Evolutionary conservation across 2,888 invertebrate genomes (phyloP).

Genomic region (Tipula confusa): DNA sequence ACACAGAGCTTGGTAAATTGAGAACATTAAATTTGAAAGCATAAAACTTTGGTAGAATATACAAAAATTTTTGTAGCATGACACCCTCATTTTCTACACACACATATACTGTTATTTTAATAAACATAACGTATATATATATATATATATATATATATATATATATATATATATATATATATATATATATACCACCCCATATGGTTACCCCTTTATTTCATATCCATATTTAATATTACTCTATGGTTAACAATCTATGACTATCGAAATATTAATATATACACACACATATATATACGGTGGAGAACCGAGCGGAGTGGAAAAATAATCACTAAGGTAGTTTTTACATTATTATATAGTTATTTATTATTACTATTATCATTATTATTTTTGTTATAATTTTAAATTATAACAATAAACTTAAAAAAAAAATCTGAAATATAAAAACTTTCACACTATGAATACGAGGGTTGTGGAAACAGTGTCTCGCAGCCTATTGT

Average conservation of each 20-base stretch:
- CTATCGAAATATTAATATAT: neutral
- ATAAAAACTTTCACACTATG: neutral
- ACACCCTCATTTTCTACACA: neutral
- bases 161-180: too few relatives aligned
- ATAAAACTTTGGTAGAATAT: neutral
- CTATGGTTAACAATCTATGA: neutral
- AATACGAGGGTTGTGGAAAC: neutral
- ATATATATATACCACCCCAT: neutral
- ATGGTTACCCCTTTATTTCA: neutral
- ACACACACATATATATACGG: neutral
- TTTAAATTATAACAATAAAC: neutral
- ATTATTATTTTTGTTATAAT: neutral
- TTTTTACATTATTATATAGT: neutral
- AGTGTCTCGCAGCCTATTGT: too few relatives aligned
- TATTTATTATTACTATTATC: neutral
- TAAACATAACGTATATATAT: neutral
- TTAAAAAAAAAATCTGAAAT: neutral
- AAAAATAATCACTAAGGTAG: neutral
- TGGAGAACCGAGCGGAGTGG: neutral
- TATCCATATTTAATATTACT: too few relatives aligned
- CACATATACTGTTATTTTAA: neutral
- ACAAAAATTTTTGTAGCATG: neutral
- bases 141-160: neutral
- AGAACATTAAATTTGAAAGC: constrained; percentile 3
- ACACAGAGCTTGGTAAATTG: neutral